Percentiles rank a stretch among this genome's conserved stretches.
Evolutionary conservation across 2,888 invertebrate genomes (phyloP).

Genomic region (Epinotia ramella): DNA sequence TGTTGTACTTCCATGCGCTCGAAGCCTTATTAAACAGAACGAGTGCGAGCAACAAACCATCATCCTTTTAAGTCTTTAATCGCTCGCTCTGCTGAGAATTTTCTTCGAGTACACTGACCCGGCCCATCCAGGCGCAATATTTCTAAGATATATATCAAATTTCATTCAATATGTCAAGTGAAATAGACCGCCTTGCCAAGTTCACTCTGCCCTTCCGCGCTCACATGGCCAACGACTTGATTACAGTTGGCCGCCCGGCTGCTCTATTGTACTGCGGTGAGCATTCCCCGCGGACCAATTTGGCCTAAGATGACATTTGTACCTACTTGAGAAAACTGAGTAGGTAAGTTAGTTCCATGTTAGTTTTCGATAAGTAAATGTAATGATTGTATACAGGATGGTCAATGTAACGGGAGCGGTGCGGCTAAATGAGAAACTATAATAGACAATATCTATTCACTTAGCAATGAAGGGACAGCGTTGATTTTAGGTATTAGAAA

Average conservation of each 20-base stretch:
- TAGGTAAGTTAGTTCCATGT: background rate
- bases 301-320: slow-evolving; percentile 1
- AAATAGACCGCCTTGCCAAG: background rate
- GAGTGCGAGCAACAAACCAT: background rate
- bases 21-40: background rate
- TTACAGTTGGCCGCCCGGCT: background rate
- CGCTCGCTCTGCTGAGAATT: background rate
- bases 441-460: too few species aligned
- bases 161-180: background rate
- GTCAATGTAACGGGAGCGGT: too few species aligned
- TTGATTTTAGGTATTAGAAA: too few species aligned
- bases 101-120: background rate
- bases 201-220: background rate
- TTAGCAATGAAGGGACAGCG: too few species aligned
- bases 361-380: too few species aligned
- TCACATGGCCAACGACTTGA: slow-evolving; percentile 8
- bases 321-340: slow-evolving; percentile 10
- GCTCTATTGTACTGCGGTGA: slow-evolving; percentile 6
- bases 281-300: slow-evolving; percentile 11
- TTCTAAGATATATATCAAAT: background rate
- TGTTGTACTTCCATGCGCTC: background rate
- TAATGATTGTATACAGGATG: too few species aligned
- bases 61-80: background rate
- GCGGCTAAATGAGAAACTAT: too few species aligned
- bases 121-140: background rate